These are phyloP conservation scores for Drosophila subpulchrella DNA, from an alignment of 1,140 invertebrate species.

Conservation along the genomic window DNA sequence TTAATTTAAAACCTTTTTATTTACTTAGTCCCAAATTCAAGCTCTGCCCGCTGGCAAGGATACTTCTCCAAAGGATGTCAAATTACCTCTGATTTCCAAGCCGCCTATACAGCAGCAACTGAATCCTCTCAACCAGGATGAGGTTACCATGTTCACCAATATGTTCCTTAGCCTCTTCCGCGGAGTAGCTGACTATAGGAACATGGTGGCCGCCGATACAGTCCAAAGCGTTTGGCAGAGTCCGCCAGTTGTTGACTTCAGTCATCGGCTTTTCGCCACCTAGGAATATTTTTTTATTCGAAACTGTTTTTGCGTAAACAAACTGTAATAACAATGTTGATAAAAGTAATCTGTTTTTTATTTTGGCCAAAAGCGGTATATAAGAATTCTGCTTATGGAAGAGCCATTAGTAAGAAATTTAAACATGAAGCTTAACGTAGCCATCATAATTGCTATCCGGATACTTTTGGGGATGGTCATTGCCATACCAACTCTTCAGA, in stretches of 20 bases:
- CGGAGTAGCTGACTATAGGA: conserved; percentile 58
- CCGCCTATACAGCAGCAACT: conserved; percentile 32
- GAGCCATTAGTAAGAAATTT: background rate
- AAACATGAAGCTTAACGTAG: background rate
- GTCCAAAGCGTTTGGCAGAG: conserved; percentile 70
- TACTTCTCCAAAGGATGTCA: background rate
- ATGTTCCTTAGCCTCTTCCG: conserved; percentile 65
- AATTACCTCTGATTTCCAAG: conserved; percentile 39
- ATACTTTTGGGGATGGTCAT: background rate
- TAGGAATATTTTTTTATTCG: conserved; percentile 2
- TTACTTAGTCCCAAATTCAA: background rate
- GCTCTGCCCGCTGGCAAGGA: conserved; percentile 33
- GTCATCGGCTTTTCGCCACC: conserved; percentile 57
- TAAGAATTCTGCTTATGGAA: background rate
- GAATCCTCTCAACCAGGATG: conserved; percentile 52
- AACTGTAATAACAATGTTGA: conserved; percentile 5
- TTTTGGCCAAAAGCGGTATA: background rate
- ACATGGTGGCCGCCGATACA: conserved; percentile 57
- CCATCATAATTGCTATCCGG: background rate
- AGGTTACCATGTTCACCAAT: conserved; percentile 56
- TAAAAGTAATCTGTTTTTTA: conserved; percentile 14
- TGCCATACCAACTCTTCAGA: background rate
- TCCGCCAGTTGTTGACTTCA: conserved; percentile 64
- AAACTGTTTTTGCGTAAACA: conserved; percentile 15
- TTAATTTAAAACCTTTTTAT: background rate